Evolutionary conservation across 1,140 invertebrate species (phyloP), one percentile per base, ranked within the genome.

Genomic region (Hyles vespertilio): DNA sequence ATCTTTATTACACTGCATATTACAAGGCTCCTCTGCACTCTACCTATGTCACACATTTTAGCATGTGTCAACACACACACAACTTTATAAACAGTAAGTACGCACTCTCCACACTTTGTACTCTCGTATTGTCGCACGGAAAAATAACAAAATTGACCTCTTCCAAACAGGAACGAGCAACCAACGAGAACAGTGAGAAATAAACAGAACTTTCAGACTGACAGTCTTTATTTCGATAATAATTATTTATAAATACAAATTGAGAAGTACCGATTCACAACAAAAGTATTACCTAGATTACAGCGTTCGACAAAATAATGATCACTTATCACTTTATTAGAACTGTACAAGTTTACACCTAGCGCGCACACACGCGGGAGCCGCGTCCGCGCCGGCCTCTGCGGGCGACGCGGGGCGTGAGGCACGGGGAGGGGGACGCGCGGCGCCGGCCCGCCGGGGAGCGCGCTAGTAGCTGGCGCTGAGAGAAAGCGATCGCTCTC

Each of bases 211-310:
- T 51, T 54, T 72, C 53, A 81, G 84, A 87, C 82, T 72, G 70
- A 83, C 79, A 87, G 84, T 84, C 82, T 87, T 84, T 87, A 87
- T 81, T 85, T 82, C 64, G 74, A 81, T 78, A 78, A 59, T 79
- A 71, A 61, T 74, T 79, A 82, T 81, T 87, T 87, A 87, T 87
- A 87, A 87, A 87, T 87, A 87, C 80, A 86, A 83, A 86, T 86
- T 84, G 84, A 87, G 82, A 87, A 84, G 84, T 81, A 85, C 77
- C 76, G 81, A 79, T 86, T 85, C 84, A 87, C 84, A 84, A 87
- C 82, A 86, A 86, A 84, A 22, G 79, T 80, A 79, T 84, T 80
- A 73, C 74, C 82, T 85, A 85, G 68, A 77, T 79, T 79, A 84
- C 62, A 83, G 71, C 63, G 83, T 85, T 77, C 82, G 77, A 81